Percentiles rank a stretch among this genome's conserved stretches.
These are phyloP conservation scores for Todus mexicanus DNA, from an alignment of 2,797 vertebrate species.

Conservation along the genomic window DNA sequence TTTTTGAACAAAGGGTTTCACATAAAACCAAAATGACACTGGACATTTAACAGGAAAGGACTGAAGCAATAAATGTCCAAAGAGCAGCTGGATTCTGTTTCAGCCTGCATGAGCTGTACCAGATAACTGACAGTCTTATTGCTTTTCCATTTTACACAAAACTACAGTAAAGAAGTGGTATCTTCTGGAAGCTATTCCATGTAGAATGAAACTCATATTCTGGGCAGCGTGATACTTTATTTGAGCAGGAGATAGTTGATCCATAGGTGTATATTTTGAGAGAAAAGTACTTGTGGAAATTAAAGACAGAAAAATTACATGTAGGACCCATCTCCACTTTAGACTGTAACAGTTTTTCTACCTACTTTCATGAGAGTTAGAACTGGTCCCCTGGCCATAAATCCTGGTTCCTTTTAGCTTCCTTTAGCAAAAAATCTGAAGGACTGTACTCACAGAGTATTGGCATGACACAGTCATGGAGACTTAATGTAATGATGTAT, in stretches of 20 bases:
- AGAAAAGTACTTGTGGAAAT: neutral
- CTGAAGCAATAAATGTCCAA: slow-evolving; percentile 58
- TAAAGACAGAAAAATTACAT: slow-evolving; percentile 1
- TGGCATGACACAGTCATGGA: neutral
- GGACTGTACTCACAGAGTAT: neutral
- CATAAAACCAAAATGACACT: slow-evolving; percentile 58
- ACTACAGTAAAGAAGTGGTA: slow-evolving; percentile 15
- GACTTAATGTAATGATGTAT: neutral
- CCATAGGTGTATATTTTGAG: neutral
- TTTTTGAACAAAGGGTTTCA: slow-evolving; percentile 34
- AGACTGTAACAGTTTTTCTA: neutral
- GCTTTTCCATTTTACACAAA: slow-evolving; percentile 44
- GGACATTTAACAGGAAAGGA: slow-evolving; percentile 58
- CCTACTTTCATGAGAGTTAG: neutral
- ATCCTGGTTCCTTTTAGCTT: neutral
- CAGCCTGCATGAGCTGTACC: slow-evolving; percentile 16
- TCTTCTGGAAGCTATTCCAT: slow-evolving; percentile 32
- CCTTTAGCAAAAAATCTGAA: neutral
- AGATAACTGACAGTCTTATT: slow-evolving; percentile 55
- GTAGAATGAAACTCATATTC: neutral
- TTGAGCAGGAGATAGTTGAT: neutral
- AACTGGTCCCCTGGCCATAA: neutral
- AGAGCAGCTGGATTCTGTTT: slow-evolving; percentile 64
- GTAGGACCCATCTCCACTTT: neutral
- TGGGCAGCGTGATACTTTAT: neutral